Evolutionary conservation across 2,113 vertebrate genomes (phyloP), one percentile per base, ranked within the genome.

Genomic region (Lepisosteus oculatus): DNA sequence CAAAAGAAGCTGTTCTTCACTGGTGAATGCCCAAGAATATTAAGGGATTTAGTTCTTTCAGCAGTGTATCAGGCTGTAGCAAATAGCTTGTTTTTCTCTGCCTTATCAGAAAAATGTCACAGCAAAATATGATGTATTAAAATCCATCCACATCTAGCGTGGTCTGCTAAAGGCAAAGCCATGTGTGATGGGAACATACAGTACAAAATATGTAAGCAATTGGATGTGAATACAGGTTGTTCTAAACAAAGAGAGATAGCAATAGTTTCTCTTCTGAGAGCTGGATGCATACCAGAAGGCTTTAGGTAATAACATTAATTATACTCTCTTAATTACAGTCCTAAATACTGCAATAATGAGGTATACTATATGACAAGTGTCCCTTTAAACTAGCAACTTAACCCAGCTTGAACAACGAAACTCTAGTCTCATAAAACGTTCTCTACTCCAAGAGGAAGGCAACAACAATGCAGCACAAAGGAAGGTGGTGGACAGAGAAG

Each of bases 1-100:
- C 74, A 68, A 68, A 61, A 68, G 45, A 56, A 67, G 64, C 15
- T 57, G 29, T 63, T 43, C 69, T 68, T 72, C 42, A 51, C 12
- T 45, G 57, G n/a, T 63, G 68, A 63, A 72, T 72, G 29, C 59
- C 12, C 65, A 9, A 57, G n/a, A 45, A 61, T 63, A 29, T 45
- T 8, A 56, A 43, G 8, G 72, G 57, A 67, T 68, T 76, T 71
- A 15, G 56, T 65, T 55, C 29, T 54, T 63, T 67, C 17, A 47
- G 64, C 64, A 54, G 45, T 41, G 44, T 71, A 71, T 75, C 68
- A 61, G 55, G 43, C 43, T 8, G 64, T 4, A 43, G 5, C 43
- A 61, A 54, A 17, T 17, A 3, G 54, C 29, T 43, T 59, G 6
- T 63, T 43, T 72, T 41, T 66, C 14, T 15, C 42, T 14, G 1